phyloP scores from a whole-genome alignment of 2,888 invertebrate genomes.

The Tigriopus californicus region DNA sequence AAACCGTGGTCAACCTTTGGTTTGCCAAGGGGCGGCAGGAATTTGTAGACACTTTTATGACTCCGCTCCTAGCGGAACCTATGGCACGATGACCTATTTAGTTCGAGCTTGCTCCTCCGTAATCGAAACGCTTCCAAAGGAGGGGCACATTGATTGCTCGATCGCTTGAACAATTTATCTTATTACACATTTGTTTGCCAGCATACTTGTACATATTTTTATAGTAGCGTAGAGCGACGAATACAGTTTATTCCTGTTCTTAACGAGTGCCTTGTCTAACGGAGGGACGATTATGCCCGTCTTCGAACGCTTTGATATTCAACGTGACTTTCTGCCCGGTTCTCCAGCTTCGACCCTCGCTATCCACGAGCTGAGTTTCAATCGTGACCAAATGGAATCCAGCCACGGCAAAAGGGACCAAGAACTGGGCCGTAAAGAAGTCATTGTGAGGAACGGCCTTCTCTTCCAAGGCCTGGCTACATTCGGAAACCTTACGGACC shows the following conservation, averaged over 20 bases:
- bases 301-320: conserved; percentile 53
- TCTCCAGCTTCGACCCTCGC: conserved; percentile 64
- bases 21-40: conserved; percentile 81
- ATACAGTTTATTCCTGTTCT: no score
- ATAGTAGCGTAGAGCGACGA: no score
- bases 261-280: conserved; percentile 25
- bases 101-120: conserved; percentile 54
- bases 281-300: conserved; percentile 23
- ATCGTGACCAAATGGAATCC: conserved; percentile 21
- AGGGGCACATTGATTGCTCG: conserved; percentile 54
- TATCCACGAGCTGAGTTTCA: conserved; percentile 45
- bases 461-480: conserved; percentile 20
- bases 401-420: conserved; percentile 44
- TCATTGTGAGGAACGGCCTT: conserved; percentile 52
- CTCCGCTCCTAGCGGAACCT: conserved; percentile 90
- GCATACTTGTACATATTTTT: no score
- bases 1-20: conserved; percentile 37
- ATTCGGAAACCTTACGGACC: background rate
- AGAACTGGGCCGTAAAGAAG: conserved; percentile 80
- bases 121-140: conserved; percentile 51
- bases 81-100: conserved; percentile 76
- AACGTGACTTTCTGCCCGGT: conserved; percentile 59
- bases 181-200: no score
- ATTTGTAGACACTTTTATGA: conserved; percentile 95
- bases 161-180: no score